Evolutionary conservation across 2,797 vertebrate genomes (phyloP).

Genomic region (Brotula barbata): DNA sequence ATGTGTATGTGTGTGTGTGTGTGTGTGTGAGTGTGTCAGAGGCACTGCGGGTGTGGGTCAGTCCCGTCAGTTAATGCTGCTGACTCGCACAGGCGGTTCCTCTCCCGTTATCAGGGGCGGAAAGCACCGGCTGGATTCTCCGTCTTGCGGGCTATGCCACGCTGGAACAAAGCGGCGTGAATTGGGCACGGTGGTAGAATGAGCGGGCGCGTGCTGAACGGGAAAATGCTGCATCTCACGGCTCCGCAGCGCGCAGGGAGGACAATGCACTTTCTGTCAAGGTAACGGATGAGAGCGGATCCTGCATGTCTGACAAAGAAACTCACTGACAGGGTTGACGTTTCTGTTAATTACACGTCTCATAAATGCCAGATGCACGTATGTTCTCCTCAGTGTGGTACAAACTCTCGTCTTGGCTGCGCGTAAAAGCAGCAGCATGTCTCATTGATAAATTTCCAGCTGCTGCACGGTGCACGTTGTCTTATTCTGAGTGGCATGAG

Average conservation of each 20-base stretch:
- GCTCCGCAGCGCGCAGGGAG: slow-evolving; percentile 76
- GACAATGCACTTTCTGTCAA: slow-evolving; percentile 83
- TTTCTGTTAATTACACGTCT: too few species aligned
- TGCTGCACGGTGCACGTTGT: slow-evolving; percentile 46
- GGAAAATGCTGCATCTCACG: slow-evolving; percentile 81
- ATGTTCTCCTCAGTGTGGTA: too few species aligned
- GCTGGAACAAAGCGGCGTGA: slow-evolving; percentile 69
- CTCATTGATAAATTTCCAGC: slow-evolving; percentile 68
- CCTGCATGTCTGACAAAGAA: slow-evolving; percentile 2
- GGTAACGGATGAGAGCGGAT: slow-evolving; percentile 66
- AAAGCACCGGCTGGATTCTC: slow-evolving; percentile 38
- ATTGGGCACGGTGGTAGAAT: slow-evolving; percentile 63
- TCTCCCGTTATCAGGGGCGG: slow-evolving; percentile 24
- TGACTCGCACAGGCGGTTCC: slow-evolving; percentile 67
- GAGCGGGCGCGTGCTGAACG: slow-evolving; percentile 81
- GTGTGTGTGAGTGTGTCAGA: slow-evolving; percentile 51
- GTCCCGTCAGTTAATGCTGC: slow-evolving; percentile 64
- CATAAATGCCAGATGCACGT: too few species aligned
- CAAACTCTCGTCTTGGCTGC: slow-evolving; percentile 28
- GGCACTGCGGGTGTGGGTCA: slow-evolving; percentile 71
- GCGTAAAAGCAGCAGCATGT: slow-evolving; percentile 66
- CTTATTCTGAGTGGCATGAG: slow-evolving; percentile 19
- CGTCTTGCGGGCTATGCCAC: slow-evolving; percentile 57
- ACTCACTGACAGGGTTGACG: too few species aligned
- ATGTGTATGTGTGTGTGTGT: slow-evolving; percentile 24